Evolutionary conservation across 2,113 vertebrate genomes (phyloP), one percentile per base, ranked within the genome.

Genomic region (Cyanoramphus novaezelandiae): DNA sequence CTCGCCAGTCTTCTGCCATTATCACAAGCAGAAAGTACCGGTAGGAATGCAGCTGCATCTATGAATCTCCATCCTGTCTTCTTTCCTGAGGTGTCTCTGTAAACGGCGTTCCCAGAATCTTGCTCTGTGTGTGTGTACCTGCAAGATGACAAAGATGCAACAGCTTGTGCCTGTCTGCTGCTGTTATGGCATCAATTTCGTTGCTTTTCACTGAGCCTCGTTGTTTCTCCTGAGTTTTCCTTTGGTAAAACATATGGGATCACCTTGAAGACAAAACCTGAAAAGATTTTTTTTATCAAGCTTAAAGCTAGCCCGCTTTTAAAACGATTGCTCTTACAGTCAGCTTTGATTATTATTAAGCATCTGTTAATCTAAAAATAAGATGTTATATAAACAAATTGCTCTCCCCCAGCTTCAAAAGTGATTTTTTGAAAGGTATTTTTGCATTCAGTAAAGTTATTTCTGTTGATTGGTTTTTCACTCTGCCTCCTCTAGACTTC

Each of bases 401-500:
- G 6, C 49, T 72, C 24, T 68, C 35, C 21, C 6, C 9, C 43
- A 50, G 63, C n/a, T 53, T 67, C 24, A 76, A 57, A 87, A 90
- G 52, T 37, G 31, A 25, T 43, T 71, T 82, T 87, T 76, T 82
- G 25, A 50, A 67, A 67, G 3, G 4, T 44, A 43, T 53, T 94
- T 92, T 79, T 94, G 9, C n/a, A 62, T 33, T n/a, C 27, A 85
- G 21, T 82, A 76, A 82, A 67, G 85, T 74, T 43, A 25, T 5
- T 84, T 27, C 47, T 47, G 43, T 80, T 92, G 78, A 82, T 70
- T 52, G 62, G 59, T 93, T 85, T 84, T 91, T 93, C 63, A 50
- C 64, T 90, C 43, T 95, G 37, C 62, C 84, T 87, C 63, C 87
- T 82, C 87, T 77, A 82, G 74, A 69, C 35, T 82, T 92, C 84